A percentile compares a stretch with the other conserved stretches of the same genome.
phyloP scores from a whole-genome alignment of 1,140 invertebrate species.

The Muscidifurax raptorellus region DNA sequence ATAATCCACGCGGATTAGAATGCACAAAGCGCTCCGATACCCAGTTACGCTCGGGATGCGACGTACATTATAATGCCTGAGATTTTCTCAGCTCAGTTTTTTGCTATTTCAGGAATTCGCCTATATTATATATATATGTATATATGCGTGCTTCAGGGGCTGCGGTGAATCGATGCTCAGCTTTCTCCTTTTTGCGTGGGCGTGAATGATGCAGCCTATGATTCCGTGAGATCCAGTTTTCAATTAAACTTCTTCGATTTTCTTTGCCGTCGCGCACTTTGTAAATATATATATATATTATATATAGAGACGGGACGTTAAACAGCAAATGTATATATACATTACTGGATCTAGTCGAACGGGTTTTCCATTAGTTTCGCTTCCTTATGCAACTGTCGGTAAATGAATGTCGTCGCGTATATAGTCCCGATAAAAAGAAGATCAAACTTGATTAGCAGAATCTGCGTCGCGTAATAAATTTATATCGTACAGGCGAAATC shows the following conservation, averaged over 20 bases:
- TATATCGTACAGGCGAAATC: not conserved
- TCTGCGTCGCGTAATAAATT: not conserved
- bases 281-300: not conserved
- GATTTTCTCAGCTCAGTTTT: conserved; percentile 18
- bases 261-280: not conserved
- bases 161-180: not conserved
- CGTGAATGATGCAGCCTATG: not conserved
- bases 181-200: not conserved
- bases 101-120: conserved; percentile 8
- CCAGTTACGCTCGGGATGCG: conserved; percentile 62
- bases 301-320: not conserved
- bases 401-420: too few relatives aligned
- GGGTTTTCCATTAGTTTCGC: not conserved
- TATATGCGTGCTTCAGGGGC: too few relatives aligned
- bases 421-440: not conserved
- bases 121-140: not conserved
- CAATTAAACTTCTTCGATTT: not conserved
- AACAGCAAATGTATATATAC: not conserved
- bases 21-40: conserved; percentile 63
- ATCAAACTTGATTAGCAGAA: not conserved
- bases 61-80: conserved; percentile 44
- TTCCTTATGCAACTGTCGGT: conserved; percentile 4
- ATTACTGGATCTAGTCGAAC: not conserved
- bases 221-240: not conserved
- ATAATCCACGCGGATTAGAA: conserved; percentile 58